Conservation (phyloP, 2,797 vertebrate genomes). For the Tamandua tetradactyla region DNA sequence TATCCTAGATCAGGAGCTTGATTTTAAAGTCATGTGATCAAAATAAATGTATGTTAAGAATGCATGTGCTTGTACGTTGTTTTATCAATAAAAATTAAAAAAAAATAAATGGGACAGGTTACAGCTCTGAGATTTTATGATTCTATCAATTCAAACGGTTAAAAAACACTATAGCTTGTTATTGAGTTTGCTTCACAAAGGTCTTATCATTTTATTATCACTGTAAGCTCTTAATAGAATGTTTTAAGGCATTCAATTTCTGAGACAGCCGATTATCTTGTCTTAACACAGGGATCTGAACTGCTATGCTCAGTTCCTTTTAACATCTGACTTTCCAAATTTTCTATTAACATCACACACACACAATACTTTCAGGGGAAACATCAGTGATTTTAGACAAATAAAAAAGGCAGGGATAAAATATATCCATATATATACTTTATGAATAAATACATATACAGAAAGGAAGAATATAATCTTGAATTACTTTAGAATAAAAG, state of each 20-base stretch:
- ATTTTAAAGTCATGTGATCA: neutral
- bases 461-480: neutral
- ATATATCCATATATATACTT: neutral
- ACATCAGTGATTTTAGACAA: neutral
- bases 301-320: no score
- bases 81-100: no score
- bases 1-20: neutral
- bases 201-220: neutral
- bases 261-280: no score
- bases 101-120: no score
- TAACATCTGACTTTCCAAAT: neutral
- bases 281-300: no score
- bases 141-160: neutral
- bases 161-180: neutral
- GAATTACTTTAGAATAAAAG: conserved; percentile 4
- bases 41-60: neutral
- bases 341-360: neutral
- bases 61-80: no score
- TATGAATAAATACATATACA: neutral
- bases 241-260: neutral
- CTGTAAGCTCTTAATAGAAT: neutral
- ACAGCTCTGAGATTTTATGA: neutral
- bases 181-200: neutral
- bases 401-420: neutral
- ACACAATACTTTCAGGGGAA: neutral